phyloP scores from a whole-genome alignment of 2,797 vertebrate genomes.

The Peromyscus aztecus region DNA sequence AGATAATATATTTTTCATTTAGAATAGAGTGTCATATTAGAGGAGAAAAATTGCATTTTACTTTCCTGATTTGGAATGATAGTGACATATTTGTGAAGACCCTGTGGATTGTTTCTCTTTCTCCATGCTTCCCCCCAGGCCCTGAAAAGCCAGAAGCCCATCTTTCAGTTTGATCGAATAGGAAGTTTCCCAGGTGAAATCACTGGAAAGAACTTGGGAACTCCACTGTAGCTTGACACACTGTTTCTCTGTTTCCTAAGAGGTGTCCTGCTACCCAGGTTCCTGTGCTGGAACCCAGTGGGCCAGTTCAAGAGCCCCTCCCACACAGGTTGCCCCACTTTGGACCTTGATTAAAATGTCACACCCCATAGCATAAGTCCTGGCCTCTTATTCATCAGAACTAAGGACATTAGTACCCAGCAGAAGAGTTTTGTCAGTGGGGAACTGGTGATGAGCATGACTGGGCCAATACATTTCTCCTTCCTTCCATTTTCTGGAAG shows the following conservation, averaged over 20 bases:
- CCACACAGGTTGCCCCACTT: not conserved
- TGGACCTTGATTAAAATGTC: not conserved
- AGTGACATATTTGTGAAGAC: not conserved
- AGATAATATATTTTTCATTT: slow-evolving; percentile 36
- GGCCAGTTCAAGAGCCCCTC: not conserved
- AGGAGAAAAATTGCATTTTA: not conserved
- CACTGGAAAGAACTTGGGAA: not conserved
- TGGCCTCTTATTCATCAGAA: not conserved
- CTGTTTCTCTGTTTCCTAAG: not conserved
- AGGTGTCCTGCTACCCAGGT: not conserved
- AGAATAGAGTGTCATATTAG: slow-evolving; percentile 13
- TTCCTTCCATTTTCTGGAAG: not conserved
- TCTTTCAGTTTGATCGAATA: not conserved
- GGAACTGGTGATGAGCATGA: not conserved
- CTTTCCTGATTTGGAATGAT: slow-evolving; percentile 14
- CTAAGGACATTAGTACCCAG: not conserved
- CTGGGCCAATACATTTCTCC: not conserved
- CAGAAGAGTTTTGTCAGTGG: not conserved
- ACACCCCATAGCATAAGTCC: not conserved
- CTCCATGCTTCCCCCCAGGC: not conserved
- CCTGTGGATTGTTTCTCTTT: not conserved
- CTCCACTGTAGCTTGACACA: not conserved
- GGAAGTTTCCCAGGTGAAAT: not conserved
- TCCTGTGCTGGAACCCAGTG: not conserved
- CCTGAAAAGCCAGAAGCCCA: not conserved